Evolutionary conservation across 2,888 invertebrate species (phyloP), one percentile per base, ranked within the genome.

Genomic region (Hanleya hanleyi): DNA sequence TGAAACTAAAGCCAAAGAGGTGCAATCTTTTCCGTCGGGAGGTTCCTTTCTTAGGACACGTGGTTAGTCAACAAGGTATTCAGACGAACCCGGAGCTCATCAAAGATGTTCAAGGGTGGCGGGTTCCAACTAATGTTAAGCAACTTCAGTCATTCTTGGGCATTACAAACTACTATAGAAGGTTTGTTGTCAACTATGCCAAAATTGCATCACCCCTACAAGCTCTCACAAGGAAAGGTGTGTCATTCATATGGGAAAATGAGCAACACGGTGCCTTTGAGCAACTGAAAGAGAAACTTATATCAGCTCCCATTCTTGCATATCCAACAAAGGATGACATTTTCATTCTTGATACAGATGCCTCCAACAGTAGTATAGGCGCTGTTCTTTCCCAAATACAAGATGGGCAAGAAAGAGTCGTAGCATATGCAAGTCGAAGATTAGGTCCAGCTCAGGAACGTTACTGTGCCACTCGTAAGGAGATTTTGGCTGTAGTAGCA

Each of bases 271-370:
- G 15, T 15, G 67, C 67, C 18, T 38, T 67, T 67, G 38, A 12
- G n/a, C 15, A 49, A 12, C 32, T 67, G 18, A 67, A 67, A 67
- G 7, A 22, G 18, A n/a, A 15, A 9, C 29, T 67, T 7, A 49
- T 29, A 22, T 22, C 47, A 9, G 9, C 50, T 9, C 67, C 67
- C 7, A 47, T 67, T 47, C 66, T 75, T 33, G 71, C 67, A 36
- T 77, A 79, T 32, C 74, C 80, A 36, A 66, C 70, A 35, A 49
- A 7, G 12, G 26, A 67, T n/a, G 49, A 32, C 18, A 18, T 26
- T 15, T 67, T 67, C 47, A 49, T 47, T 18, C 49, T 67, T 7
- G 67, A 67, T 18, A 50, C 47, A n/a, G 67, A 67, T 67, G 67
- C 47, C 9, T 67, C 47, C 18, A 29, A 67, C 18, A 7, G n/a